Evolutionary conservation across 2,888 invertebrate species (phyloP).

Genomic region (Ichneumoninae sp.): DNA sequence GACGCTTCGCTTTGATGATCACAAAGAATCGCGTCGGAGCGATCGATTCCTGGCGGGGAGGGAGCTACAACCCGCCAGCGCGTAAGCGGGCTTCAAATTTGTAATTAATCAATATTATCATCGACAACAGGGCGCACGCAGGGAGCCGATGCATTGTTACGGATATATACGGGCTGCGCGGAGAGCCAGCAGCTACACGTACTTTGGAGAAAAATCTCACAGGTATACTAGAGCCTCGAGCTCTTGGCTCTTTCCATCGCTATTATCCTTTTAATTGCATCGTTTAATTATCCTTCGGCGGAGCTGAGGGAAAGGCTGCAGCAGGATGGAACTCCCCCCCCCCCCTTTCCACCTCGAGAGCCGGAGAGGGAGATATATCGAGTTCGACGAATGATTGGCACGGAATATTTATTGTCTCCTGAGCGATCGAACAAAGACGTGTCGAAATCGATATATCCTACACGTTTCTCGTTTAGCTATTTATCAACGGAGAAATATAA

Average conservation of each 20-base stretch:
- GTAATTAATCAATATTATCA: constrained; percentile 83
- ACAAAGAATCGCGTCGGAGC: constrained; percentile 73
- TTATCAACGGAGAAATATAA: constrained; percentile 8
- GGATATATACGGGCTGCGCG: constrained; percentile 70
- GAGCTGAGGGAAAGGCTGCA: constrained; percentile 13
- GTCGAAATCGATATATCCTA: constrained; percentile 50
- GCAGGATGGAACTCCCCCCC: background rate
- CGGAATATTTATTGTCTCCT: constrained; percentile 46
- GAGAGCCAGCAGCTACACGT: background rate
- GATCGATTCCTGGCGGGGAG: constrained; percentile 60
- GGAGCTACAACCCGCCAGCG: constrained; percentile 57
- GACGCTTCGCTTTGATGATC: constrained; percentile 75
- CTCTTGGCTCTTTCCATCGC: constrained; percentile 69
- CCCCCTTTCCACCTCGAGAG: background rate
- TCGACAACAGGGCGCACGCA: constrained; percentile 78
- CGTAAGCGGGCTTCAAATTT: constrained; percentile 76
- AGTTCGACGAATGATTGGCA: constrained; percentile 49
- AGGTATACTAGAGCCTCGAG: constrained; percentile 29
- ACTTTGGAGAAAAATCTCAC: constrained; percentile 1
- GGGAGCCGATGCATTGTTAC: constrained; percentile 77
- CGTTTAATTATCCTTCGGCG: constrained; percentile 76
- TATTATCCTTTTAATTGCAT: constrained; percentile 77
- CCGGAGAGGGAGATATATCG: constrained; percentile 1
- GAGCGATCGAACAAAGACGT: constrained; percentile 31
- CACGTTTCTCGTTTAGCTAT: constrained; percentile 27